Evolutionary conservation across 2,888 invertebrate genomes (phyloP).

Genomic region (Rhopalosiphum nymphaeae): DNA sequence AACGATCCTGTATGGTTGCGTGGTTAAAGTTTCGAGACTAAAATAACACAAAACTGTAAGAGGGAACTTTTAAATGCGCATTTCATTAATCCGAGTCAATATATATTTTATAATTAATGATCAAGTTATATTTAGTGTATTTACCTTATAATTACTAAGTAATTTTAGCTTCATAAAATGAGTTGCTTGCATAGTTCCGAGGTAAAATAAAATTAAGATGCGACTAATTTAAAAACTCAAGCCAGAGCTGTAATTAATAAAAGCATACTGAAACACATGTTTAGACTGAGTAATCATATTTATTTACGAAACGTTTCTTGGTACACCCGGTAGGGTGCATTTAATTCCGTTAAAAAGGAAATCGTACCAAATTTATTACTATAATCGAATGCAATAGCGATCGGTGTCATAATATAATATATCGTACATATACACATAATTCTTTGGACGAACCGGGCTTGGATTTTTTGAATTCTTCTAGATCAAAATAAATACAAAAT

Average conservation of each 20-base stretch:
- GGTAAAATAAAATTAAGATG: conserved; percentile 2
- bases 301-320: background rate
- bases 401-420: background rate
- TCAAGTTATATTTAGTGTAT: conserved; percentile 1
- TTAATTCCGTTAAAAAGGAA: background rate
- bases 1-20: background rate
- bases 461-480: conserved; percentile 33
- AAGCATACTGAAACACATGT: background rate
- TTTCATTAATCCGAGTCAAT: background rate
- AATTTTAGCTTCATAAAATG: conserved; percentile 32
- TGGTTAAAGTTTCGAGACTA: background rate
- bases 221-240: conserved; percentile 34
- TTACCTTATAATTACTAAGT: conserved; percentile 18
- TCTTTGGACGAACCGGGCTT: background rate
- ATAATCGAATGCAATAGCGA: background rate
- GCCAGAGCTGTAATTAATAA: conserved; percentile 20
- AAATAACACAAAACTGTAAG: conserved; percentile 3
- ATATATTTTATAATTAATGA: conserved; percentile 17
- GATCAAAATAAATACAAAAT: background rate
- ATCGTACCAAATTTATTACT: conserved; percentile 6
- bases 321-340: background rate
- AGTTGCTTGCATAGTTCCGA: background rate
- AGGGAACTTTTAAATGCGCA: background rate
- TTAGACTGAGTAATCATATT: conserved; percentile 25
- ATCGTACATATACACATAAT: background rate